Conservation (phyloP, 2,113 vertebrate genomes). For the Rhinichthys klamathensis region DNA sequence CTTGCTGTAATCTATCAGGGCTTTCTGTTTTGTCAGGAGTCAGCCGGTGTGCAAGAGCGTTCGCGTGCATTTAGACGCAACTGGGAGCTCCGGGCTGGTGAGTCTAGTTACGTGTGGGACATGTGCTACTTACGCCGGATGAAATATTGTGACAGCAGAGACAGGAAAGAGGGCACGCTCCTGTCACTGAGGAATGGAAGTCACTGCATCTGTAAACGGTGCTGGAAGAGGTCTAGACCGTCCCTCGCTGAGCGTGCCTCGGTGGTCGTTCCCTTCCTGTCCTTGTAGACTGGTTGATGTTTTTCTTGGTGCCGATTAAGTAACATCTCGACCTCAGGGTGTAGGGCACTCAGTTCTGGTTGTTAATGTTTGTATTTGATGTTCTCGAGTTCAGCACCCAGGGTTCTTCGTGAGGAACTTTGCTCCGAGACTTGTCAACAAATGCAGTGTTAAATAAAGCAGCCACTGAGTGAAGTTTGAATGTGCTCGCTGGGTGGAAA, state of each 20-base stretch:
- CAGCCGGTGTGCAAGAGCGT: conserved; percentile 34
- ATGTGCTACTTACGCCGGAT: conserved; percentile 36
- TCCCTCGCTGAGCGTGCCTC: not conserved
- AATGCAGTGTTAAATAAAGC: conserved; percentile 37
- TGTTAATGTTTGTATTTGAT: conserved; percentile 26
- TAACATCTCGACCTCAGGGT: conserved; percentile 26
- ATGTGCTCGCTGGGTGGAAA: conserved; percentile 27
- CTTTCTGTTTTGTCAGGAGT: conserved; percentile 57
- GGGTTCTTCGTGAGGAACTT: conserved; percentile 44
- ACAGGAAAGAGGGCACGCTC: conserved; percentile 38
- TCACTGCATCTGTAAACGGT: conserved; percentile 46
- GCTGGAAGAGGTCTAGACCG: conserved; percentile 31
- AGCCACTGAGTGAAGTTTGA: conserved; percentile 36
- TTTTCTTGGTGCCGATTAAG: not conserved
- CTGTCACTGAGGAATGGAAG: conserved; percentile 37
- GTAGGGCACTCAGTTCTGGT: conserved; percentile 24
- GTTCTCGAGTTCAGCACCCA: conserved; percentile 47
- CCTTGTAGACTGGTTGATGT: not conserved
- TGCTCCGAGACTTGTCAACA: conserved; percentile 53
- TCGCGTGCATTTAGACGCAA: not conserved
- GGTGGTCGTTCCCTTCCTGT: not conserved
- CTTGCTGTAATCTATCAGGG: conserved; percentile 62
- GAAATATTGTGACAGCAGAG: conserved; percentile 49
- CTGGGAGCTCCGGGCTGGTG: conserved; percentile 21
- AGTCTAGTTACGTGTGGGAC: conserved; percentile 39